Conservation (phyloP, 2,888 invertebrate genomes). For the Mellilla xanthometata region DNA sequence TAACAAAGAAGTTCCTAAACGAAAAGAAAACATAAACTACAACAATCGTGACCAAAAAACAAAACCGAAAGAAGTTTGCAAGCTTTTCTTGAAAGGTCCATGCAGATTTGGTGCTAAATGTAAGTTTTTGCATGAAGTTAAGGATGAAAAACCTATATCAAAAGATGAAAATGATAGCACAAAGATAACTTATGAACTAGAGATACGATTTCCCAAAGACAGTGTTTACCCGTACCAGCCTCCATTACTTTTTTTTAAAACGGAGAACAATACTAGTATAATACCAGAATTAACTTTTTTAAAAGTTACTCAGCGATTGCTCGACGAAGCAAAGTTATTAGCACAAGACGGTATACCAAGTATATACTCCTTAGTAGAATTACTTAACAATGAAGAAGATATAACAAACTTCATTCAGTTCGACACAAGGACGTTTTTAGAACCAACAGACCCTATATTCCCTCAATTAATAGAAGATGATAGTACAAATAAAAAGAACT, state of each 20-base stretch:
- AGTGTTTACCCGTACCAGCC: slow-evolving; percentile 89
- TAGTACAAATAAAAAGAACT: slow-evolving; percentile 42
- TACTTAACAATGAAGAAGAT: slow-evolving; percentile 86
- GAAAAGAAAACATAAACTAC: slow-evolving; percentile 63
- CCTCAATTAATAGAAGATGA: slow-evolving; percentile 77
- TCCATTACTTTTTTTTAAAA: slow-evolving; percentile 87
- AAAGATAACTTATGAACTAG: slow-evolving; percentile 84
- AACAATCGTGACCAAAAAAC: slow-evolving; percentile 60
- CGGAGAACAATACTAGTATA: slow-evolving; percentile 78
- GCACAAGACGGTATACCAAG: slow-evolving; percentile 87
- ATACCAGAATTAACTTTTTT: slow-evolving; percentile 85
- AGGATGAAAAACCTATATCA: slow-evolving; percentile 48
- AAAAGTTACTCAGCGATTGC: slow-evolving; percentile 85
- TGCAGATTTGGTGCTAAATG: slow-evolving; percentile 90
- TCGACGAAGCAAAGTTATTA: slow-evolving; percentile 85
- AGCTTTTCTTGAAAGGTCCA: slow-evolving; percentile 84
- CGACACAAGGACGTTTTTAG: slow-evolving; percentile 76
- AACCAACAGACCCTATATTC: slow-evolving; percentile 82
- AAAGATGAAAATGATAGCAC: slow-evolving; percentile 52
- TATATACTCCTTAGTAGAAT: slow-evolving; percentile 87
- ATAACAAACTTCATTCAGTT: slow-evolving; percentile 83
- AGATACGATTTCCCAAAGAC: slow-evolving; percentile 88
- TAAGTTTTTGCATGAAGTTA: slow-evolving; percentile 86
- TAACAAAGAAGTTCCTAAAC: slow-evolving; percentile 72
- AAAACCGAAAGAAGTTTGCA: slow-evolving; percentile 84